Conservation (phyloP, 1,140 invertebrate species). For the Sitophilus oryzae region DNA sequence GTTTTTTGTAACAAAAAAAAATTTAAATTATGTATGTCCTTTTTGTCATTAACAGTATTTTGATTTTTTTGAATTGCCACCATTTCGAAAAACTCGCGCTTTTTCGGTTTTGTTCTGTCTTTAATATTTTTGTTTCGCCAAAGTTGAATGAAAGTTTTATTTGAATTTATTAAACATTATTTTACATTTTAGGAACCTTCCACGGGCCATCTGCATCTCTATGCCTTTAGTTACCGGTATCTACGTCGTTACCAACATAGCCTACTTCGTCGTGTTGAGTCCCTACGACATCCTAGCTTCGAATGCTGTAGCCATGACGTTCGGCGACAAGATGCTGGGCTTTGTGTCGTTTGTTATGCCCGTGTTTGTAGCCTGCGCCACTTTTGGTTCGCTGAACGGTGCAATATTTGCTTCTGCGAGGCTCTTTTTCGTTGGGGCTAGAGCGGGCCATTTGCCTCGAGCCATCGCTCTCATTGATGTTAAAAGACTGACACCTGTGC, state of each 20-base stretch:
- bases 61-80: no score
- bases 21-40: no score
- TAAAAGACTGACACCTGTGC: slow-evolving; percentile 79
- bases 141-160: neutral
- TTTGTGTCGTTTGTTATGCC: slow-evolving; percentile 81
- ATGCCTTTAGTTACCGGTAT: slow-evolving; percentile 84
- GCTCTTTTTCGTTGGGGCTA: slow-evolving; percentile 86
- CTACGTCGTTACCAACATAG: slow-evolving; percentile 84
- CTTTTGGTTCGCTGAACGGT: slow-evolving; percentile 81
- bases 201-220: slow-evolving; percentile 84
- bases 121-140: neutral
- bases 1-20: no score
- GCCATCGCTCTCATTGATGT: slow-evolving; percentile 84
- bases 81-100: no score
- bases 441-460: slow-evolving; percentile 83
- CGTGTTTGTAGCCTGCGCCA: slow-evolving; percentile 79
- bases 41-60: no score
- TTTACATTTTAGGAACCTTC: slow-evolving; percentile 70
- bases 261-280: slow-evolving; percentile 83
- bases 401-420: slow-evolving; percentile 83
- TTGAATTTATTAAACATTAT: neutral
- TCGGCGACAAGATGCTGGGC: slow-evolving; percentile 75
- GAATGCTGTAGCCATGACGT: slow-evolving; percentile 87
- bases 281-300: slow-evolving; percentile 74
- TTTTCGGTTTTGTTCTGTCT: no score